Conservation (phyloP, 2,888 invertebrate species). For the Agrochola litura region DNA sequence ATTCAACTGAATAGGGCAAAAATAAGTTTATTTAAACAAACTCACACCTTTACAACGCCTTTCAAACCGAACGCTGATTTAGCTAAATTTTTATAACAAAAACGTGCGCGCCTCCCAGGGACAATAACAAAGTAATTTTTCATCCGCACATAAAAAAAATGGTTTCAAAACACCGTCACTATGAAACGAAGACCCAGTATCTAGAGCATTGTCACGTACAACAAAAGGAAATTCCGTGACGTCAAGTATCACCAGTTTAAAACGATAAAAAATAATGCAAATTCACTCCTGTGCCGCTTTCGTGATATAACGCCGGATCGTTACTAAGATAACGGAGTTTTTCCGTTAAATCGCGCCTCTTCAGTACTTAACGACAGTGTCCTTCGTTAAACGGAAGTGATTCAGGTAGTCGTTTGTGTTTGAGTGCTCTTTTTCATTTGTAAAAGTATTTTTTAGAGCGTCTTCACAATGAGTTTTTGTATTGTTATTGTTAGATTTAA, state of each 20-base stretch:
- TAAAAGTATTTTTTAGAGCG: constrained; percentile 76
- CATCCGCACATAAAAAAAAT: constrained; percentile 78
- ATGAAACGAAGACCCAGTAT: constrained; percentile 78
- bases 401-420: constrained; percentile 86
- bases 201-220: constrained; percentile 78
- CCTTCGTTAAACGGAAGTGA: constrained; percentile 85
- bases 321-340: constrained; percentile 86
- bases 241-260: constrained; percentile 82
- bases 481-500: constrained; percentile 76
- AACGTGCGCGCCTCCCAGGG: constrained; percentile 37
- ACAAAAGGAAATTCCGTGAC: constrained; percentile 78
- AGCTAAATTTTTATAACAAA: constrained; percentile 63
- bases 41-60: constrained; percentile 25
- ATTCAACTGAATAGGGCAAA: neutral
- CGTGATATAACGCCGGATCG: constrained; percentile 84
- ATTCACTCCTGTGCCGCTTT: constrained; percentile 79
- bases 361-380: constrained; percentile 82
- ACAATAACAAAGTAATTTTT: constrained; percentile 85
- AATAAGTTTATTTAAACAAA: constrained; percentile 7
- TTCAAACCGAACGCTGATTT: constrained; percentile 57
- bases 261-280: constrained; percentile 88
- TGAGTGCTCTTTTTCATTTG: constrained; percentile 86
- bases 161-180: constrained; percentile 76
- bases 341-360: constrained; percentile 86
- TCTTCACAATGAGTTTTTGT: constrained; percentile 77